These are phyloP conservation scores for Napeogenes inachia DNA, from an alignment of 2,888 invertebrate genomes.

Conservation along the genomic window DNA sequence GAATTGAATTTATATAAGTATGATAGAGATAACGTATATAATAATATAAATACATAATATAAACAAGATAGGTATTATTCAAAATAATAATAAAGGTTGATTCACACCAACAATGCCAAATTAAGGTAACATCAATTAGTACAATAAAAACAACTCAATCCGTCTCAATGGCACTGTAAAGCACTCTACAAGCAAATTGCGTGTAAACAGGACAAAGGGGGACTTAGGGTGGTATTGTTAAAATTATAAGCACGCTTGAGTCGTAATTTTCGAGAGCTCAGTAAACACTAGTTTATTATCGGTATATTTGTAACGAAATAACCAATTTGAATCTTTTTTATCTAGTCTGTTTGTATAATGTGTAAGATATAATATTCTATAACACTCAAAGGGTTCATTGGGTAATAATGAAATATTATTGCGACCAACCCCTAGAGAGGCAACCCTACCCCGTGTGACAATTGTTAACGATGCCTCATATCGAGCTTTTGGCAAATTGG, in stretches of 20 bases:
- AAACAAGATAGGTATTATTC: not conserved
- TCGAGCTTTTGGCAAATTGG: conserved; percentile 33
- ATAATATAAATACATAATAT: too few relatives aligned
- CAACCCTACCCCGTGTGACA: conserved; percentile 64
- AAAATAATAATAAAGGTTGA: not conserved
- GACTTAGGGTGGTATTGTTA: conserved; percentile 14
- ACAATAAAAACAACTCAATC: conserved; percentile 33
- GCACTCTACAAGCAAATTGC: conserved; percentile 51
- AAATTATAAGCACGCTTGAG: conserved; percentile 14
- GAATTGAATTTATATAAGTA: too few relatives aligned
- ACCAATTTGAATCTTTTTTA: not conserved
- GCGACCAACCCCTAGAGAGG: conserved; percentile 30
- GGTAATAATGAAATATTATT: conserved; percentile 5
- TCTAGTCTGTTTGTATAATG: not conserved
- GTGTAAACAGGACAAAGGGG: conserved; percentile 50
- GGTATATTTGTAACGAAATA: conserved; percentile 2
- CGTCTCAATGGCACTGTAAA: conserved; percentile 47
- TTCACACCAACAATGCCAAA: not conserved
- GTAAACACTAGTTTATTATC: conserved; percentile 24
- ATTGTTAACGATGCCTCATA: conserved; percentile 50
- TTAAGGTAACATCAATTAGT: conserved; percentile 4
- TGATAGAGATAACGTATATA: too few relatives aligned
- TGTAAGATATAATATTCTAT: not conserved
- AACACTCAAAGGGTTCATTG: conserved; percentile 6
- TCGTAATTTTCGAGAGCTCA: conserved; percentile 27